phyloP scores from a whole-genome alignment of 2,113 vertebrate species.

The Camelus bactrianus region DNA sequence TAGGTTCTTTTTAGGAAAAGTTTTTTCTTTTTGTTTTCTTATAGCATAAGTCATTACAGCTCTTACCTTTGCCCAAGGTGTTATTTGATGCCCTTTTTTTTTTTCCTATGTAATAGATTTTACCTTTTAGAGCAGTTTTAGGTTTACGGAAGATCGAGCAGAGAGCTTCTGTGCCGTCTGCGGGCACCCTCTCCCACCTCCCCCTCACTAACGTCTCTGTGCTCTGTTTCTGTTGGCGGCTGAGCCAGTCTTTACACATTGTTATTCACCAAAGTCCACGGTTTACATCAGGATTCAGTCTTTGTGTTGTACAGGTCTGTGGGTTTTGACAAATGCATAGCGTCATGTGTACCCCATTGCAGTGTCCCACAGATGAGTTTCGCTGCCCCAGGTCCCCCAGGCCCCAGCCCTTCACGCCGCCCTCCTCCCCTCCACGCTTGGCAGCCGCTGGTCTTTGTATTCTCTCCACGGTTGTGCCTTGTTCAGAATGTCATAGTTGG shows the following conservation, averaged over 20 bases:
- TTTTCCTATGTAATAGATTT: background rate
- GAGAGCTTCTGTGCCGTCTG: background rate
- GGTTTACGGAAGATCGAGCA: background rate
- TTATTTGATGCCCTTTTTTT: background rate
- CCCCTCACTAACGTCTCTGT: background rate
- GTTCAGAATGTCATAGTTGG: background rate
- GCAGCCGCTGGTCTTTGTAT: background rate
- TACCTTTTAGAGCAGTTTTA: background rate
- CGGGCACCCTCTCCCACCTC: no score
- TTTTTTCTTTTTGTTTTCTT: background rate
- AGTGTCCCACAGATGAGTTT: background rate
- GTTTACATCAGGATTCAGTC: background rate
- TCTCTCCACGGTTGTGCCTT: background rate
- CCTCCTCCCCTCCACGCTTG: background rate
- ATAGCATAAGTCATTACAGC: background rate
- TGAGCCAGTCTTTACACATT: background rate
- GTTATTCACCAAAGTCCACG: background rate
- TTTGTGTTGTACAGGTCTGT: background rate
- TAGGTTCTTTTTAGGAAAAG: background rate
- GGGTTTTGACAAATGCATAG: background rate
- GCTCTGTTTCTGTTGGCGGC: background rate
- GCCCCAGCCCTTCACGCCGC: rapidly evolving
- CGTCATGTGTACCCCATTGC: background rate
- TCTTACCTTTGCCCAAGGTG: background rate
- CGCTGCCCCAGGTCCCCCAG: background rate